A percentile compares a stretch with the other conserved stretches of the same genome.
Evolutionary conservation across 2,113 vertebrate species (phyloP).

Genomic region (Scatophagus argus): DNA sequence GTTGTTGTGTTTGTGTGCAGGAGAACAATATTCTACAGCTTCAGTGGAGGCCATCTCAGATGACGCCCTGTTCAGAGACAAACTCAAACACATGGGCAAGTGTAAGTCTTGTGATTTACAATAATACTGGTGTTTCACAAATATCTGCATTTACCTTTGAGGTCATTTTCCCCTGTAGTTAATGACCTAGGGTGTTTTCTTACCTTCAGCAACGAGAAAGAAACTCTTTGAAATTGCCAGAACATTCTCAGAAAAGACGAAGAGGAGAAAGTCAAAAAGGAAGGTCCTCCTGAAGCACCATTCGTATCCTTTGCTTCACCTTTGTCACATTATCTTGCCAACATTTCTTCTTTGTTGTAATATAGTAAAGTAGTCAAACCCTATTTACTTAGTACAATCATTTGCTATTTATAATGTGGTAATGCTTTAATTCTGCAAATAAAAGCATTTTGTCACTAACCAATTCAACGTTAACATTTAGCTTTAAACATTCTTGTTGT

Average conservation of each 20-base stretch:
- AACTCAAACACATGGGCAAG: conserved; percentile 99
- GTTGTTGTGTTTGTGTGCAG: conserved; percentile 75
- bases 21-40: conserved; percentile 80
- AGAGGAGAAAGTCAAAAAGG: conserved; percentile 94
- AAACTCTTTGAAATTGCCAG: conserved; percentile 97
- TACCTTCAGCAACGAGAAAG: conserved; percentile 90
- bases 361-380: not conserved
- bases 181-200: not conserved
- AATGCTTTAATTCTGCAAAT: not conserved
- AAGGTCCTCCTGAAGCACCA: conserved; percentile 93
- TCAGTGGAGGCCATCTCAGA: conserved; percentile 89
- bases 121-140: not conserved
- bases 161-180: not conserved
- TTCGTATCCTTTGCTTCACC: conserved; percentile 89
- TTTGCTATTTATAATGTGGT: not conserved
- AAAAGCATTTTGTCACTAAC: not conserved
- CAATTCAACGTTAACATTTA: not conserved
- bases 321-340: not conserved
- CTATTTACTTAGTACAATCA: not conserved
- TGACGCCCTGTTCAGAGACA: conserved; percentile 97
- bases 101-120: conserved; percentile 84
- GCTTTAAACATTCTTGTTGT: not conserved
- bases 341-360: not conserved
- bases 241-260: conserved; percentile 96
- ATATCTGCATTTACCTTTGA: not conserved